Evolutionary conservation across 2,797 vertebrate genomes (phyloP).

Genomic region (Enteromius afrohamiltoni): DNA sequence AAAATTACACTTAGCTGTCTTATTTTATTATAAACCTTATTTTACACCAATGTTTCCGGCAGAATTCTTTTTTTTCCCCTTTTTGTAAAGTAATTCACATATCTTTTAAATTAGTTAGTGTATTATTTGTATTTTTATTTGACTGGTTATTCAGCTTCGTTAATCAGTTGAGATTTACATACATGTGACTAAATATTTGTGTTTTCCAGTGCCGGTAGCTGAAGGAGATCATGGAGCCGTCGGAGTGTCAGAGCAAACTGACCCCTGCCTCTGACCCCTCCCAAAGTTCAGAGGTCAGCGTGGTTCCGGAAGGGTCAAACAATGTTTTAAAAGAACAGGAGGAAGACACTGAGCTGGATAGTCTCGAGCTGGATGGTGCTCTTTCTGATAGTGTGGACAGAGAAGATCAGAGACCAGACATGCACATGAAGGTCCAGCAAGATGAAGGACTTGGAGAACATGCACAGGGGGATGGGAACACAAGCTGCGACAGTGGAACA

Average conservation of each 20-base stretch:
- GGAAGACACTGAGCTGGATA: conserved; percentile 55
- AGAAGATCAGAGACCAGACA: conserved; percentile 39
- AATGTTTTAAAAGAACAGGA: conserved; percentile 50
- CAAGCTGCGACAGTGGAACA: conserved; percentile 55
- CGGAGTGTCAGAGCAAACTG: conserved; percentile 55
- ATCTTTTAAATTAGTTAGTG: background rate
- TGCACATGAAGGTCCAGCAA: conserved; percentile 44
- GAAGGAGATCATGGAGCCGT: conserved; percentile 67
- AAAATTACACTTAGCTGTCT: background rate
- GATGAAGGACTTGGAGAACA: conserved; percentile 18
- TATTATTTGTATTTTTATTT: background rate
- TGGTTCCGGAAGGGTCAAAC: conserved; percentile 32
- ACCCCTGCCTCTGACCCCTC: conserved; percentile 56
- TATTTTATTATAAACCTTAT: background rate
- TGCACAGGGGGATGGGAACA: conserved; percentile 50
- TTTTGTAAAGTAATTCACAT: too few relatives aligned
- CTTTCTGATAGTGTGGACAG: conserved; percentile 51
- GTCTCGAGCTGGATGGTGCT: conserved; percentile 56
- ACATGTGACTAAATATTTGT: background rate
- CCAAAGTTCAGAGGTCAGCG: conserved; percentile 63
- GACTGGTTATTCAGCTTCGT: too few relatives aligned
- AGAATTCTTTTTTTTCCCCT: background rate
- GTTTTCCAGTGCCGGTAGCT: conserved; percentile 53
- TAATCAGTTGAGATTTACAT: background rate
- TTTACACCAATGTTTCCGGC: background rate